phyloP scores from a whole-genome alignment of 2,797 vertebrate genomes.

The Syngnathus acus region DNA sequence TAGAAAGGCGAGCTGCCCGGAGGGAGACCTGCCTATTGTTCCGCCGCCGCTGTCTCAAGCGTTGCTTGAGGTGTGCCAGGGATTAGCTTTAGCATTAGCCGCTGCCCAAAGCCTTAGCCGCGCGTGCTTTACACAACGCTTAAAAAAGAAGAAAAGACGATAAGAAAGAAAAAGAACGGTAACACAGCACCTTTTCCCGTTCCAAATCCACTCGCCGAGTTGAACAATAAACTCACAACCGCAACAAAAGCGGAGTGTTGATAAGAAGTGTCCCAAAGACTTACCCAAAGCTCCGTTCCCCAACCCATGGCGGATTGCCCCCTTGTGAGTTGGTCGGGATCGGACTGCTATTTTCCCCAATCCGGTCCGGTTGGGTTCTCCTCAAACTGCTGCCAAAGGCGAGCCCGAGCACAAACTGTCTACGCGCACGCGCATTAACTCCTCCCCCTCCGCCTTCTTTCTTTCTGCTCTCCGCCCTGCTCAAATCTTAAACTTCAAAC shows the following conservation, averaged over 20 bases:
- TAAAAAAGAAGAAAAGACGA: background rate
- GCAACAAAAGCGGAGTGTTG: background rate
- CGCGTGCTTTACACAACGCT: constrained; percentile 40
- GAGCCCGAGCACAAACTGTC: constrained; percentile 32
- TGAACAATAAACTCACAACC: background rate
- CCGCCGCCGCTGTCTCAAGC: constrained; percentile 52
- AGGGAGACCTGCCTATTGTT: constrained; percentile 53
- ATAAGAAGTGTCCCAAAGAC: constrained; percentile 24
- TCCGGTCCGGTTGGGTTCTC: constrained; percentile 33
- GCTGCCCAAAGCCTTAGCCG: constrained; percentile 27
- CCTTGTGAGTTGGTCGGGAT: constrained; percentile 43
- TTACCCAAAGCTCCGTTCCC: constrained; percentile 83
- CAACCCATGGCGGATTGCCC: constrained; percentile 72
- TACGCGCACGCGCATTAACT: constrained; percentile 26
- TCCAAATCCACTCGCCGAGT: constrained; percentile 11
- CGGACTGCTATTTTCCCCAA: constrained; percentile 47
- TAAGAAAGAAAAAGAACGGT: constrained; percentile 25
- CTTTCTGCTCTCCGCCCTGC: constrained; percentile 5
- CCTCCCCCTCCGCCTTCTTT: constrained; percentile 14
- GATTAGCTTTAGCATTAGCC: constrained; percentile 48
- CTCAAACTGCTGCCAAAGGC: constrained; percentile 39
- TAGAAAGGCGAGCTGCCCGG: background rate
- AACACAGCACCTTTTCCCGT: constrained; percentile 51
- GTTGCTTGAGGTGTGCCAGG: constrained; percentile 42
- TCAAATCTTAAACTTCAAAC: too few relatives aligned